phyloP scores from a whole-genome alignment of 2,888 invertebrate species.

The Leptinotarsa haldemani region DNA sequence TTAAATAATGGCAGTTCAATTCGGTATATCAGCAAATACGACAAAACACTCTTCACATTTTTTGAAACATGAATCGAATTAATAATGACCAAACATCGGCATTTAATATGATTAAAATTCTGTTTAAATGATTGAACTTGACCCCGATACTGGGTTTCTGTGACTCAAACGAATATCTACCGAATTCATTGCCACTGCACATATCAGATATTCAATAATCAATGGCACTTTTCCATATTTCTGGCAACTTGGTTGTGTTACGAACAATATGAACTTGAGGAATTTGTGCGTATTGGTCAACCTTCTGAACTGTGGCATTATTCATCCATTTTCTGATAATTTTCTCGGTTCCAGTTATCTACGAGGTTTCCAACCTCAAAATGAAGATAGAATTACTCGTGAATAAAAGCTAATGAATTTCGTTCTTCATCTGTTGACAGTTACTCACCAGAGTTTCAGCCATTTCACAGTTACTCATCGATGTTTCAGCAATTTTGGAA shows the following conservation, averaged over 20 bases:
- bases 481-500: too few species aligned
- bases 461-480: too few species aligned
- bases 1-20: not conserved
- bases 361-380: too few species aligned
- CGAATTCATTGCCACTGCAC: not conserved
- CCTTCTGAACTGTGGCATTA: not conserved
- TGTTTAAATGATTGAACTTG: constrained; percentile 13
- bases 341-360: too few species aligned
- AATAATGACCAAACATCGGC: not conserved
- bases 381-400: too few species aligned
- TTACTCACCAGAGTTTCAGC: too few species aligned
- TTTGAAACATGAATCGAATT: not conserved
- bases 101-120: not conserved
- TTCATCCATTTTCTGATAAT: not conserved
- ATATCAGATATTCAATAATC: constrained; percentile 4
- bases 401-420: too few species aligned
- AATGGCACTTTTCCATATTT: not conserved
- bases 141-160: constrained; percentile 7
- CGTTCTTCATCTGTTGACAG: too few species aligned
- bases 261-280: not conserved
- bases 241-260: not conserved
- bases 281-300: not conserved
- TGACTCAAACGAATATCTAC: constrained; percentile 3
- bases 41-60: not conserved
- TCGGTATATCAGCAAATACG: not conserved